These are phyloP conservation scores for Microtus ochrogaster DNA, from an alignment of 2,113 vertebrate species.

Conservation along the genomic window DNA sequence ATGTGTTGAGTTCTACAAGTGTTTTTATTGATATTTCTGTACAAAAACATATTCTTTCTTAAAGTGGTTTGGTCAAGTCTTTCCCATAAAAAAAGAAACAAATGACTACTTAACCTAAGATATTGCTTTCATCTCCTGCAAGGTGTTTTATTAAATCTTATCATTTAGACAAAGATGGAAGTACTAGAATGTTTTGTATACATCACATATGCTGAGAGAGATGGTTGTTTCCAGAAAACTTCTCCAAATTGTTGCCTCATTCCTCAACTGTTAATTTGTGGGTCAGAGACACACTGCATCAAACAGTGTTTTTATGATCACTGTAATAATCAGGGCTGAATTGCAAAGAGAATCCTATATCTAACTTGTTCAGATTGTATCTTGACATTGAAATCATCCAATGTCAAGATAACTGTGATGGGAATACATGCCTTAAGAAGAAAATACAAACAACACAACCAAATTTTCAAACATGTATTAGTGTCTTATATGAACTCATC, in stretches of 20 bases:
- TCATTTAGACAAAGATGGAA: not conserved
- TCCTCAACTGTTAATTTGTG: not conserved
- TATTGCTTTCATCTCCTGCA: not conserved
- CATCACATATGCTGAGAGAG: not conserved
- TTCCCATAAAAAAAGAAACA: not conserved
- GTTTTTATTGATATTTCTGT: conserved; percentile 14
- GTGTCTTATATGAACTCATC: conserved; percentile 26
- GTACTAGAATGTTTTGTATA: not conserved
- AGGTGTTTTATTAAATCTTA: not conserved
- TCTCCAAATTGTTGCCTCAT: conserved; percentile 10
- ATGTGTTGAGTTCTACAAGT: not conserved
- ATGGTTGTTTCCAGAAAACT: not conserved
- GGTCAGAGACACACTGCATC: not conserved
- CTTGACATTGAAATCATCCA: conserved; percentile 11
- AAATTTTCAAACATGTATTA: not conserved
- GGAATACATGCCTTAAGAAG: not conserved
- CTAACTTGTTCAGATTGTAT: not conserved
- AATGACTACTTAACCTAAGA: not conserved
- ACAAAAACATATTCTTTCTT: not conserved
- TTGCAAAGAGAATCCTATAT: conserved; percentile 16
- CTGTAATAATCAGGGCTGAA: conserved; percentile 12
- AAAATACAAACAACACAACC: conserved; percentile 30
- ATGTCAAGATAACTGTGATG: not conserved
- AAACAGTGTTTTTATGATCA: conserved; percentile 34
- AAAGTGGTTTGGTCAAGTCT: conserved; percentile 11